Base-by-base conservation (phyloP, 1,140 invertebrate species). In the Cherax quadricarinatus region DNA sequence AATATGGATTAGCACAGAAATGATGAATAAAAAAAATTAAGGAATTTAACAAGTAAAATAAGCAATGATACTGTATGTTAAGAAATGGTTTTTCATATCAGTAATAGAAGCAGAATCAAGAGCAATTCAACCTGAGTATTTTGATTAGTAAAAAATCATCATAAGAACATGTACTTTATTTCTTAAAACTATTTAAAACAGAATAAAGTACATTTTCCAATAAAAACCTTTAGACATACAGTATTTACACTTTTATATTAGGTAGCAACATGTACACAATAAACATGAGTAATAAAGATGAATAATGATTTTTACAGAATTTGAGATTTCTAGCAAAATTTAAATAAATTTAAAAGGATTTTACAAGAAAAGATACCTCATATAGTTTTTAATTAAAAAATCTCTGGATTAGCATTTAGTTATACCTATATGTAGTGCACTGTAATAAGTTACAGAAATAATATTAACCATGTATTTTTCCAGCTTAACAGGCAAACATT, bases 151-250 rank as follows among this genome's bases (percentile, higher is more conserved):
- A 75, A 30, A 75, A 75, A 9, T 9, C 21, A 75, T 75, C 24
- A 75, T 30, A 75, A 21, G 82, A 84, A 84, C 53, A 53, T 57
- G 82, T 84, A 84, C 82, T 84, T 84, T 84, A 84, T 62, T 84
- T 60, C 53, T 84, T 53, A 62, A 57, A 57, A n/a, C 9, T 84
- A 84, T 60, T 84, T 57, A 21, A 14, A 57, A 62, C 49, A 84
- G 82, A 84, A 84, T 60, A 62, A 21, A 84, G 82, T 84, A 84
- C 82, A 84, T 53, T 53, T 84, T n/a, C 14, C 82, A 62, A 57
- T 49, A 84, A 60, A 84, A 84, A 24, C 30, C 57, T 30, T 82
- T 53, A 82, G 41, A 14, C 24, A 53, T 84, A 41, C 30, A 41
- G 30, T 41, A 84, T 84, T 84, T 84, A 84, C 82, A 84, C 2